Percentiles rank a stretch among this genome's conserved stretches.
Conservation (phyloP, 1,140 invertebrate species). For the Oscheius sp. region DNA sequence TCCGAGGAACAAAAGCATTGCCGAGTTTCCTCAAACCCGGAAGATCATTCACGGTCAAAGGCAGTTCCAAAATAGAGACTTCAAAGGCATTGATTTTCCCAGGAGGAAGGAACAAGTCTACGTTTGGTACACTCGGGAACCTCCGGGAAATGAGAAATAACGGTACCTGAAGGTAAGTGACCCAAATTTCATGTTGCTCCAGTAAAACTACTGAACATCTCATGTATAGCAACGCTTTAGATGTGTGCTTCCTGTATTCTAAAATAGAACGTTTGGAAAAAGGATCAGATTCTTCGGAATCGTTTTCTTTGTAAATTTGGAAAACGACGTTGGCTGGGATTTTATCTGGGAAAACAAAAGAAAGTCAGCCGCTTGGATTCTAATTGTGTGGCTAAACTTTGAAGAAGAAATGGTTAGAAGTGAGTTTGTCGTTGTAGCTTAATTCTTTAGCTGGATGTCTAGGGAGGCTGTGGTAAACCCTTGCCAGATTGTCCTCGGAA, state of each 20-base stretch:
- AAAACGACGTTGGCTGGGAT: background rate
- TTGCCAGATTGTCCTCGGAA: background rate
- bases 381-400: background rate
- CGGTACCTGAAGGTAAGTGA: background rate
- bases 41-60: too few species aligned
- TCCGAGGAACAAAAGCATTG: too few species aligned
- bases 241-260: slow-evolving; percentile 22
- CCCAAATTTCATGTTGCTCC: background rate
- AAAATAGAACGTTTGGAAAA: background rate
- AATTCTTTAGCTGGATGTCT: background rate
- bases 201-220: background rate
- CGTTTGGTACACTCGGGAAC: background rate
- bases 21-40: too few species aligned
- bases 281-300: background rate
- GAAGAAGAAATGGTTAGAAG: background rate
- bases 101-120: background rate
- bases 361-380: slow-evolving; percentile 7
- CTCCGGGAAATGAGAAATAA: background rate
- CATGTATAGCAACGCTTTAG: slow-evolving; percentile 16
- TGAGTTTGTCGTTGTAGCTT: background rate
- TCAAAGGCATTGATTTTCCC: background rate
- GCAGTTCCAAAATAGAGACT: background rate
- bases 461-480: background rate
- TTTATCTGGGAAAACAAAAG: slow-evolving; percentile 8
- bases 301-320: too few species aligned